Percentiles rank a stretch among this genome's conserved stretches.
Evolutionary conservation across 1,140 invertebrate genomes (phyloP).

Genomic region (Heliconius himera): DNA sequence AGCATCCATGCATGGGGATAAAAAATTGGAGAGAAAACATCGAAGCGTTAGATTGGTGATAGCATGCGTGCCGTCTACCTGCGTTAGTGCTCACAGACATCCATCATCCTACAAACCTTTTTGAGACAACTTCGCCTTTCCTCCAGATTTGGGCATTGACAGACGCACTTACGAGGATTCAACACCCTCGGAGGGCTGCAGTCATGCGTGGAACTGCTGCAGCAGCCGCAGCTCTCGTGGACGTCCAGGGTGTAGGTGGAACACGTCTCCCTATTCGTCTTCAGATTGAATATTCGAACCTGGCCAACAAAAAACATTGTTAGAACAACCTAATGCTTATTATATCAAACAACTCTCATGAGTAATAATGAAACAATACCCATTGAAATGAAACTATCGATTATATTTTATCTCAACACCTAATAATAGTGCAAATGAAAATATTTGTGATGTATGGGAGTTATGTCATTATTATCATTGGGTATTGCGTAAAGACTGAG

Average conservation of each 20-base stretch:
- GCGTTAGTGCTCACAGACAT: constrained; percentile 70
- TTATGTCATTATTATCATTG: constrained; percentile 67
- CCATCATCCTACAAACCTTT: constrained; percentile 77
- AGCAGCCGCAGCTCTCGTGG: constrained; percentile 66
- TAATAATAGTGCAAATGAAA: constrained; percentile 29
- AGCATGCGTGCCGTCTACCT: constrained; percentile 59
- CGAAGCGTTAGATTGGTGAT: constrained; percentile 37
- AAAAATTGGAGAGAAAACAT: constrained; percentile 38
- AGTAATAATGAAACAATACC: constrained; percentile 13
- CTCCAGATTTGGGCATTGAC: constrained; percentile 71
- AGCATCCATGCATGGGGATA: constrained; percentile 35
- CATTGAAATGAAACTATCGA: constrained; percentile 6
- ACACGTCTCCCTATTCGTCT: constrained; percentile 68
- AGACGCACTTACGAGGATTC: constrained; percentile 78
- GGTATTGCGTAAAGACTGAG: constrained; percentile 50
- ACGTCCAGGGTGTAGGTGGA: constrained; percentile 61
- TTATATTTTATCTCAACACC: constrained; percentile 25
- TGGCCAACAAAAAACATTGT: constrained; percentile 30
- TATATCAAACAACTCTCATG: constrained; percentile 6
- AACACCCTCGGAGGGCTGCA: constrained; percentile 60
- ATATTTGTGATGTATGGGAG: constrained; percentile 21
- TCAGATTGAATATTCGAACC: constrained; percentile 68
- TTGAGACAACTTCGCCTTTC: constrained; percentile 66
- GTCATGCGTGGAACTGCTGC: constrained; percentile 45
- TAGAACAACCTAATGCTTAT: background rate